Evolutionary conservation across 2,888 invertebrate species (phyloP), one percentile per base, ranked within the genome.

Genomic region (Tetropium fuscum): DNA sequence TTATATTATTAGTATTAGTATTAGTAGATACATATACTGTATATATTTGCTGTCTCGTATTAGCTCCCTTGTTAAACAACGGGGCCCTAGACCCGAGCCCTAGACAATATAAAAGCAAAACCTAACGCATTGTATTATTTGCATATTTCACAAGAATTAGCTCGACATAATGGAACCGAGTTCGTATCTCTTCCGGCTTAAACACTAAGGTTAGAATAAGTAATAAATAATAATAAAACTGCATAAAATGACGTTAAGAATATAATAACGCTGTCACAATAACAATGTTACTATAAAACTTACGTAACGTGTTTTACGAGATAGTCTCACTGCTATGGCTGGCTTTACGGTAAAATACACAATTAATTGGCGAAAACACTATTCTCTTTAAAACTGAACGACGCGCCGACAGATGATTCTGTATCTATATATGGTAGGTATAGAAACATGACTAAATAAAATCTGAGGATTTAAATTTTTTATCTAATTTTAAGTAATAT

Each of bases 401-500:
- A 25, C 43, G 16, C 44, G 30, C 15, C 27, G n/a, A 25, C 27
- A 44, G 44, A 44, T 44, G 18, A 44, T 44, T 44, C 44, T 10
- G 7, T 10, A 44, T n/a, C n/a, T n/a, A n/a, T n/a, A n/a, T n/a
- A n/a, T n/a, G n/a, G n/a, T n/a, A n/a, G n/a, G 15, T 6, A 36
- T 16, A 15, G 16, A 27, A 27, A 27, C 15, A 15, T 10, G 19
- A 48, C 36, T 48, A 20, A 48, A 47, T 20, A 36, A 22, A 30
- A 16, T 7, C 11, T 20, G 36, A 10, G 13, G 16, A 20, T 15
- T 40, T 16, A 7, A 7, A 13, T 51, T 49, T 48, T 51, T 51
- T 40, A 51, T 51, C 51, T 51, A 27, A 51, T 13, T 51, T 40
- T 40, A 40, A 51, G 51, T 44, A 16, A n/a, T 27, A 15, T 34